These are phyloP conservation scores for Carapus acus DNA, from an alignment of 2,797 vertebrate genomes.

Conservation along the genomic window DNA sequence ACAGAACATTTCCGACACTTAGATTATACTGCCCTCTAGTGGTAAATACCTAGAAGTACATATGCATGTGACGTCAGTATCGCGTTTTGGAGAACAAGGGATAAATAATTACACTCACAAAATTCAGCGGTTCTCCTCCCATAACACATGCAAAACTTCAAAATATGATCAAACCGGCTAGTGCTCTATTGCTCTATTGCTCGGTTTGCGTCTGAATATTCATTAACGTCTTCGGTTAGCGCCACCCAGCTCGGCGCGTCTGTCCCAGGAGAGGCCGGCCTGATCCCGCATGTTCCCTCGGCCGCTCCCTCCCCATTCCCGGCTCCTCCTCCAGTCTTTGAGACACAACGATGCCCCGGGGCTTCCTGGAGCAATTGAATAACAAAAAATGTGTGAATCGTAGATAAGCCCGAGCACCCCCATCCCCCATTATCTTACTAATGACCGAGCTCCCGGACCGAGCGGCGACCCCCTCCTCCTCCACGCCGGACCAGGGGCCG, in stretches of 20 bases:
- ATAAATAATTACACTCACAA: no score
- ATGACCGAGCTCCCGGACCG: slow-evolving; percentile 63
- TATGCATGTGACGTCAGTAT: neutral
- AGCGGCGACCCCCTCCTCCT: slow-evolving; percentile 46
- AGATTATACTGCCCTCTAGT: slow-evolving; percentile 54
- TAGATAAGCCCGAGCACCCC: slow-evolving; percentile 7
- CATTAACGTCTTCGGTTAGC: no score
- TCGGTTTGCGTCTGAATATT: no score
- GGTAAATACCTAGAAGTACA: slow-evolving; percentile 1
- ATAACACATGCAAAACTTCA: no score
- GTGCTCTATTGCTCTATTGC: no score
- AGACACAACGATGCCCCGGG: slow-evolving; percentile 30
- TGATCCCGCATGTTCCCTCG: slow-evolving; percentile 19
- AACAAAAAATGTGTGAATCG: slow-evolving; percentile 20
- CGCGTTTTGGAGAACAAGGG: neutral
- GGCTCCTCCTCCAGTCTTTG: slow-evolving; percentile 51
- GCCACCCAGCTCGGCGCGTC: no score
- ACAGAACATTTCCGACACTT: neutral
- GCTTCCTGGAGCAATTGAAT: slow-evolving; percentile 20
- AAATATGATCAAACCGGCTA: no score
- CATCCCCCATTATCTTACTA: slow-evolving; percentile 42
- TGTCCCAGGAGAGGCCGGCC: neutral
- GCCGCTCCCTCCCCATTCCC: slow-evolving; percentile 39
- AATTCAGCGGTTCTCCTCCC: no score
- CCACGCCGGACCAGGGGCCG: slow-evolving; percentile 46